Evolutionary conservation across 2,113 vertebrate genomes (phyloP), one percentile per base, ranked within the genome.

Genomic region (Alaudala cheleensis): DNA sequence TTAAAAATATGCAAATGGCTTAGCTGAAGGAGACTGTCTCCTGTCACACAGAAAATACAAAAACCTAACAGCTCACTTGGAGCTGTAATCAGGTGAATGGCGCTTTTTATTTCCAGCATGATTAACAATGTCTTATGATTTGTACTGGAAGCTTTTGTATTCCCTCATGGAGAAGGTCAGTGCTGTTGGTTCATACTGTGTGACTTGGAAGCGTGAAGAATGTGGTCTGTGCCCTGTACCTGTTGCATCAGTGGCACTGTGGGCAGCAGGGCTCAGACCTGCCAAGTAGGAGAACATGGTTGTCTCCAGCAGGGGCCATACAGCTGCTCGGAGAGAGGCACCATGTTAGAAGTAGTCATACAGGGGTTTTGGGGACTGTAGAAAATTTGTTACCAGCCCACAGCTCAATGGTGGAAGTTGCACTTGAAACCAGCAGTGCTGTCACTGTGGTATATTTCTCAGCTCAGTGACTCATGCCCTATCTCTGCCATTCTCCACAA

Each of bases 261-360:
- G 45, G 34, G 34, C n/a, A 73, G 26, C n/a, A 54, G 58, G 34
- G 42, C 67, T 86, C 10, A 15, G 31, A 42, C 20, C 37, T 0
- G 0, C n/a, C 2, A 3, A 21, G 21, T 14, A 25, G 23, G 20
- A 65, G 31, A 58, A 14, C 0, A 0, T 6, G 14, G 10, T 42
- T 56, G 34, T 49, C 8, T 57, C 28, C 23, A 79, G 44, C 31
- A 37, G 70, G 17, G 58, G 7, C 29, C 39, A 9, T 37, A 23
- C 8, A 28, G 42, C 42, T 81, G 45, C 54, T 77, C 0, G 1
- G 29, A 74, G 39, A 26, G 61, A 34, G 50, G n/a, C 7, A 14
- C 11, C 31, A 7, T 2, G 0, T 57, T 72, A 29, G 6, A 56
- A 70, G 11, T 13, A 29, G 60, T 69, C 50, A 3, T 28, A 4